Percentiles rank a stretch among this genome's conserved stretches.
Evolutionary conservation across 1,140 invertebrate genomes (phyloP).

Genomic region (Papilio polyxenes): DNA sequence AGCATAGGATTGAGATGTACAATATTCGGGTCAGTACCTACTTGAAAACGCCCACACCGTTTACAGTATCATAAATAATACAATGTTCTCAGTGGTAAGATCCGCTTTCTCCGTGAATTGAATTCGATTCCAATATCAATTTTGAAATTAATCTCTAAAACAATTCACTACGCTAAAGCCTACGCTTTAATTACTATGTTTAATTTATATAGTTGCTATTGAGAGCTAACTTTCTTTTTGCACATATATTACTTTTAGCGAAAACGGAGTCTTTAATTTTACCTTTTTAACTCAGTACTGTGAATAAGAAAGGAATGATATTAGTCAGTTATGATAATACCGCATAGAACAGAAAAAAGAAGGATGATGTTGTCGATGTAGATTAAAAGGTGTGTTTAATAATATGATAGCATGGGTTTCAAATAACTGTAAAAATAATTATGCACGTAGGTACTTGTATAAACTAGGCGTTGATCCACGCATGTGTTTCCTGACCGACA

Average conservation of each 20-base stretch:
- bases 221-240: background rate
- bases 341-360: too few species aligned
- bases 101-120: constrained; percentile 23
- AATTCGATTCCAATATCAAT: constrained; percentile 27
- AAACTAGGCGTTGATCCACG: background rate
- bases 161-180: constrained; percentile 1
- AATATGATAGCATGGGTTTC: too few species aligned
- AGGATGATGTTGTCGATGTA: too few species aligned
- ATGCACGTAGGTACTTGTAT: background rate
- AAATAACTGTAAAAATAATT: background rate
- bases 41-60: constrained; percentile 2
- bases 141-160: constrained; percentile 19
- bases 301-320: too few species aligned
- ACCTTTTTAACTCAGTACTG: too few species aligned
- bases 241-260: background rate
- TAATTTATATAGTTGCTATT: background rate
- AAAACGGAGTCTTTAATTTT: background rate
- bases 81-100: constrained; percentile 31
- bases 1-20: constrained; percentile 19
- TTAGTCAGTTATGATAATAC: too few species aligned
- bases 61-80: constrained; percentile 26
- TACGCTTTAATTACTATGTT: constrained; percentile 9
- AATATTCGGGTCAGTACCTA: constrained; percentile 17
- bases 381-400: too few species aligned
- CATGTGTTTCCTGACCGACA: background rate